Percentiles rank a stretch among this genome's conserved stretches.
Conservation (phyloP, 2,797 vertebrate genomes). For the Coregonus suidteri region DNA sequence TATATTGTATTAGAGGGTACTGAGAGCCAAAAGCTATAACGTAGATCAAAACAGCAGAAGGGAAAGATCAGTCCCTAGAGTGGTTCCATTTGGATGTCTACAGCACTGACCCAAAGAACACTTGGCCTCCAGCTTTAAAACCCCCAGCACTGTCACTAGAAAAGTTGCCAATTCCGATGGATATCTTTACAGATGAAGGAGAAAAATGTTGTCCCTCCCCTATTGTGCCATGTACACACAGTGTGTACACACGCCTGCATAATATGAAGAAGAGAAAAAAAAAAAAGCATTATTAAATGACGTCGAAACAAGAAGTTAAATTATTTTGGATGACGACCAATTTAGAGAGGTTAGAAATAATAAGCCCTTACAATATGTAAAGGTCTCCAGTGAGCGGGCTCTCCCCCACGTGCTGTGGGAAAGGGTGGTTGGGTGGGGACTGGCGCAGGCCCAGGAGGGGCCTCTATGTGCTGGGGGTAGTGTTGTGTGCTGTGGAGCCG, state of each 20-base stretch:
- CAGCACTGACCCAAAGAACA: too few relatives aligned
- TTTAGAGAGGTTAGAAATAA: constrained; percentile 75
- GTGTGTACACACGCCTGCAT: constrained; percentile 52
- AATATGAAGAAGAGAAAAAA: constrained; percentile 40
- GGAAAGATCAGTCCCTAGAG: background rate
- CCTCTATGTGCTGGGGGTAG: constrained; percentile 91
- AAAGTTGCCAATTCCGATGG: too few relatives aligned
- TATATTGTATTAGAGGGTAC: constrained; percentile 64
- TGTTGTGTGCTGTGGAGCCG: constrained; percentile 86
- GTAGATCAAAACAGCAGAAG: background rate
- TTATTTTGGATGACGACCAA: constrained; percentile 74
- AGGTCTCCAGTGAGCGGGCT: constrained; percentile 80
- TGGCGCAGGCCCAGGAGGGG: constrained; percentile 32
- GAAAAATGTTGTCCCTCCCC: constrained; percentile 58
- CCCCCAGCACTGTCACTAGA: too few relatives aligned
- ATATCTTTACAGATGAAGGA: background rate
- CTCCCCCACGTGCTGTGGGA: constrained; percentile 70
- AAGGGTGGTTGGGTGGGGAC: constrained; percentile 55
- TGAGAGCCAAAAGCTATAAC: constrained; percentile 61
- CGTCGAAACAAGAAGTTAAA: constrained; percentile 62
- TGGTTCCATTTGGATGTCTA: too few relatives aligned
- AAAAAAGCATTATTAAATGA: constrained; percentile 76
- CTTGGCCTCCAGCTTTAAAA: too few relatives aligned
- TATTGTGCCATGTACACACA: constrained; percentile 41
- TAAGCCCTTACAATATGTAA: constrained; percentile 89